Conservation (phyloP, 2,888 invertebrate species). For the Cataglyphis cursor region DNA sequence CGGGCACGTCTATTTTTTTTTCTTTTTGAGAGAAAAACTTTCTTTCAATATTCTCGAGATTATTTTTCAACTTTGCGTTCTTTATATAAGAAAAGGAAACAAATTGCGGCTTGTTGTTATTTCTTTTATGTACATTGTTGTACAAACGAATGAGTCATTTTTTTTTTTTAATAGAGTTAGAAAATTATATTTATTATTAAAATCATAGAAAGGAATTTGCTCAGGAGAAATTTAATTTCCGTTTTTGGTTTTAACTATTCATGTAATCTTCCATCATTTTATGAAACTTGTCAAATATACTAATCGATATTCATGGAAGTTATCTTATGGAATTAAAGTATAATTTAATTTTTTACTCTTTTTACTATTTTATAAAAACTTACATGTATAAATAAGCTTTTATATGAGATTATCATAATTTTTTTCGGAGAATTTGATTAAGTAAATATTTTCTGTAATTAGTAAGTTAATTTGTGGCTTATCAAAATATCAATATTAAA, state of each 20-base stretch:
- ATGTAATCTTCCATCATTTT: constrained; percentile 10
- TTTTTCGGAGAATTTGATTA: neutral
- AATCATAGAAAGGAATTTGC: neutral
- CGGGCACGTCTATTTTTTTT: neutral
- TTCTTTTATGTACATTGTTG: neutral
- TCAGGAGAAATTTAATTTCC: constrained; percentile 25
- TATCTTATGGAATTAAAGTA: neutral
- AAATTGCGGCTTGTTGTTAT: neutral
- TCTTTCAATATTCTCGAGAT: constrained; percentile 37
- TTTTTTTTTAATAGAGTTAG: neutral
- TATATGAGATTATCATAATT: neutral
- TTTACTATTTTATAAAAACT: neutral
- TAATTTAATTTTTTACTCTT: constrained; percentile 12
- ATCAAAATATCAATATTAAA: neutral
- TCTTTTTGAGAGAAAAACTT: constrained; percentile 1
- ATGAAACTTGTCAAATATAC: neutral
- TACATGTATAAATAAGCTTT: neutral
- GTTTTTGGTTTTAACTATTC: constrained; percentile 38
- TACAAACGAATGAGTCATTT: neutral
- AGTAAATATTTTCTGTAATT: neutral
- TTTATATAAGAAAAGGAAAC: neutral
- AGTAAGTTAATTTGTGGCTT: neutral
- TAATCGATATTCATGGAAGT: neutral
- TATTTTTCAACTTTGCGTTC: constrained; percentile 40
- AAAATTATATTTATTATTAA: constrained; percentile 26